Conservation (phyloP, 2,888 invertebrate genomes). For the Ametastegia equiseti region DNA sequence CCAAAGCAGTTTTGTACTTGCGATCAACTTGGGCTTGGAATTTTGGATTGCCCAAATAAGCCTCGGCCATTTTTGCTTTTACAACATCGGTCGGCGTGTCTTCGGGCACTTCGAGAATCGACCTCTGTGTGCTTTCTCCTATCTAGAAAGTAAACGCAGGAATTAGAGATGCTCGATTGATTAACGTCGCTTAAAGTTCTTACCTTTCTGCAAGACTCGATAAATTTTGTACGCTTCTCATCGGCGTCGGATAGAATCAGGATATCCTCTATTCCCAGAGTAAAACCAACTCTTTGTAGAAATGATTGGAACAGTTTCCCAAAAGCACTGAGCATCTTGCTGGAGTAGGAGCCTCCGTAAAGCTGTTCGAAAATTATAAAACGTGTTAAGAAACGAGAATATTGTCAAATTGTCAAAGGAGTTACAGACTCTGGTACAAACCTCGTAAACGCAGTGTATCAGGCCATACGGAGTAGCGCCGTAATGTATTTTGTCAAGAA, state of each 20-base stretch:
- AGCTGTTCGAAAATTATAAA: constrained; percentile 77
- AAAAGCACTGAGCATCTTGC: constrained; percentile 90
- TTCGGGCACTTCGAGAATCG: constrained; percentile 84
- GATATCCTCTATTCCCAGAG: constrained; percentile 97
- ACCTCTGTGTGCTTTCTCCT: constrained; percentile 82
- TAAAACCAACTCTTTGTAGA: constrained; percentile 94
- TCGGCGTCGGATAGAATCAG: constrained; percentile 87
- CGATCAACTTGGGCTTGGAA: constrained; percentile 90
- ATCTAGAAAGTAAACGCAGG: constrained; percentile 65
- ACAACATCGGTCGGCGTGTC: constrained; percentile 80
- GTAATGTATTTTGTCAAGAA: constrained; percentile 97
- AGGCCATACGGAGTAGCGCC: constrained; percentile 97
- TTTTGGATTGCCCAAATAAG: constrained; percentile 84
- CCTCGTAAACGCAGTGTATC: constrained; percentile 95
- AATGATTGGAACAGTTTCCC: constrained; percentile 95
- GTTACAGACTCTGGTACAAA: constrained; percentile 60
- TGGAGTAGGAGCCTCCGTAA: constrained; percentile 93
- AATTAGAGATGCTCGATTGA: background rate
- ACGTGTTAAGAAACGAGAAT: background rate
- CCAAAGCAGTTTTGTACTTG: constrained; percentile 88
- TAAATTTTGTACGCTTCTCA: constrained; percentile 82
- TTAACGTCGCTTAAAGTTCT: background rate
- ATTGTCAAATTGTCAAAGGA: background rate
- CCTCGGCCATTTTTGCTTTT: constrained; percentile 83
- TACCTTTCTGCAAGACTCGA: constrained; percentile 80